Evolutionary conservation across 2,888 invertebrate species (phyloP).

Genomic region (Trissolcus japonicus): DNA sequence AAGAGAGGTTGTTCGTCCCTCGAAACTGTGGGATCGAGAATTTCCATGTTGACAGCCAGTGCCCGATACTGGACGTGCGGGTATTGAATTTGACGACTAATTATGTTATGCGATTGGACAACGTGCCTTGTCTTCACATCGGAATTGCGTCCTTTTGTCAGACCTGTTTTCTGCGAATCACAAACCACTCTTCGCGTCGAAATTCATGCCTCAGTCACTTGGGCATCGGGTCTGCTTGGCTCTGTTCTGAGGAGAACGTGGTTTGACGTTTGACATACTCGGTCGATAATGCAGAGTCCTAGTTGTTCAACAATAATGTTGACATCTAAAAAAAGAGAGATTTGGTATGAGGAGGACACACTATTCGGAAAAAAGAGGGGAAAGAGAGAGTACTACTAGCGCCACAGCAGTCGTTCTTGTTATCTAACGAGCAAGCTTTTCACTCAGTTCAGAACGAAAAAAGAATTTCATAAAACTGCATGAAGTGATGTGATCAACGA

Average conservation of each 20-base stretch:
- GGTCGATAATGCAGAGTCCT: slow-evolving; percentile 9
- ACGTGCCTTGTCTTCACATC: slow-evolving; percentile 11
- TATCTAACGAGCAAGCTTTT: too few species aligned
- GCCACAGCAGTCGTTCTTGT: too few species aligned
- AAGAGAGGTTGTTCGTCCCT: slow-evolving; percentile 72
- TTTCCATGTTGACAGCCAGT: slow-evolving; percentile 65
- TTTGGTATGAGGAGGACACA: too few species aligned
- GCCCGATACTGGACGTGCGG: not conserved
- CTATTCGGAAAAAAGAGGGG: too few species aligned
- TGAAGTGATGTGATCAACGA: too few species aligned
- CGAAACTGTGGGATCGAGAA: slow-evolving; percentile 71
- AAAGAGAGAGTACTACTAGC: too few species aligned
- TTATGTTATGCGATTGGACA: not conserved
- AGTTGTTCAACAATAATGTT: not conserved
- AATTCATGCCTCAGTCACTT: slow-evolving; percentile 27
- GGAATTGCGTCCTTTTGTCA: slow-evolving; percentile 18
- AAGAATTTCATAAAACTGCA: too few species aligned
- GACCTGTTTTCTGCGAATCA: slow-evolving; percentile 25
- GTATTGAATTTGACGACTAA: not conserved
- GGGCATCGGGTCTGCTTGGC: not conserved
- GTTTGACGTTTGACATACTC: slow-evolving; percentile 26
- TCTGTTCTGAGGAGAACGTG: slow-evolving; percentile 4
- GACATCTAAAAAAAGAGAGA: not conserved
- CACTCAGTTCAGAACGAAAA: too few species aligned
- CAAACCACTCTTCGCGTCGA: slow-evolving; percentile 14